These are phyloP conservation scores for Hyposoter dolosus DNA, from an alignment of 2,888 invertebrate species.

Conservation along the genomic window DNA sequence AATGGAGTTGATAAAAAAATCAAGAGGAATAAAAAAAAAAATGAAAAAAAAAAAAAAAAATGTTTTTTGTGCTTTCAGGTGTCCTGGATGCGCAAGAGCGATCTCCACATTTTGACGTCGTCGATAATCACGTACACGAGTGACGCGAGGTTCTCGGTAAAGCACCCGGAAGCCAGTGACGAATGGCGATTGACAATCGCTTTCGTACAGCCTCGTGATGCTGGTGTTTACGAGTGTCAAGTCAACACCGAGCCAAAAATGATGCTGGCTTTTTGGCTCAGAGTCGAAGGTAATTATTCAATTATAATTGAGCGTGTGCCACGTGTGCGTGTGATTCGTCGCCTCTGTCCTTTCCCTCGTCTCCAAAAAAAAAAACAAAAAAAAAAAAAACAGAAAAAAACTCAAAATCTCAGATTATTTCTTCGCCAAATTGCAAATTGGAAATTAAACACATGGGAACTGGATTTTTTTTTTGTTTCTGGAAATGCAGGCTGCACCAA, in stretches of 20 bases:
- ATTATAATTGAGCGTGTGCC: constrained; percentile 25
- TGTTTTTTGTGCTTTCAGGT: constrained; percentile 86
- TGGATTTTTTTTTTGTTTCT: background rate
- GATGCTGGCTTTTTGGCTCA: constrained; percentile 92
- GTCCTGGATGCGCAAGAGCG: constrained; percentile 93
- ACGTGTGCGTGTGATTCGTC: constrained; percentile 44
- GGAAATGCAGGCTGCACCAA: background rate
- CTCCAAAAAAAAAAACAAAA: constrained; percentile 9
- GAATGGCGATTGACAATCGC: constrained; percentile 95
- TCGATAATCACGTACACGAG: constrained; percentile 95
- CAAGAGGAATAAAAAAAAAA: background rate
- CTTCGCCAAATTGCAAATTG: constrained; percentile 9
- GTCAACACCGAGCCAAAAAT: constrained; percentile 96
- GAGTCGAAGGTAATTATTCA: constrained; percentile 90
- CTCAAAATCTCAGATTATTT: constrained; percentile 21
- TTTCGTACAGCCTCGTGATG: constrained; percentile 93
- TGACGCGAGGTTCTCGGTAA: constrained; percentile 93
- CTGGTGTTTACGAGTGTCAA: constrained; percentile 95
- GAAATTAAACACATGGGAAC: background rate
- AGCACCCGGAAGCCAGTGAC: constrained; percentile 93
- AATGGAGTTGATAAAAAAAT: background rate
- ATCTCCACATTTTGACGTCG: constrained; percentile 94
- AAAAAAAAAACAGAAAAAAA: background rate
- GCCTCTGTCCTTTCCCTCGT: constrained; percentile 63
- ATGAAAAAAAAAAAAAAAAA: background rate